Conservation (phyloP, 2,888 invertebrate species). For the Diplolepis rosae region DNA sequence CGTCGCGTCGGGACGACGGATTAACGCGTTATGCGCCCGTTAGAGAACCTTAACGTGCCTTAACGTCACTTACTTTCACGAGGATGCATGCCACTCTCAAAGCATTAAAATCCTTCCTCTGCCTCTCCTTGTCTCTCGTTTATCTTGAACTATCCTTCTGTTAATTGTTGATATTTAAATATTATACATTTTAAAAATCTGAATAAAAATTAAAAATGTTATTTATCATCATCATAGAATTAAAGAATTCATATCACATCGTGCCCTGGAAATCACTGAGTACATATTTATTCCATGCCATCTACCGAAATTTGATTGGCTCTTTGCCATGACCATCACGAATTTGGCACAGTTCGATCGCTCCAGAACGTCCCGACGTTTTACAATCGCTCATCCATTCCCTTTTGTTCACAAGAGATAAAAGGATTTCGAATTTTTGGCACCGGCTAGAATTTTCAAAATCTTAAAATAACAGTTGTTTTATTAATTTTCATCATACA, state of each 20-base stretch:
- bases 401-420: constrained; percentile 33
- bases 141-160: too few species aligned
- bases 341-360: constrained; percentile 32
- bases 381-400: constrained; percentile 38
- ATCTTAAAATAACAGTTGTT: too few species aligned
- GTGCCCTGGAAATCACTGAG: constrained; percentile 14
- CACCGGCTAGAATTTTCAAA: background rate
- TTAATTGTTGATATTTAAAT: background rate
- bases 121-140: background rate
- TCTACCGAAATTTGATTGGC: constrained; percentile 62
- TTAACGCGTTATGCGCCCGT: constrained; percentile 53
- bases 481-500: too few species aligned
- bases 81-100: constrained; percentile 16
- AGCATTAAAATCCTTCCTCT: background rate
- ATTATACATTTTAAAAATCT: background rate
- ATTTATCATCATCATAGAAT: background rate
- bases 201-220: background rate
- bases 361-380: constrained; percentile 42
- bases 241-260: constrained; percentile 7
- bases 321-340: constrained; percentile 58
- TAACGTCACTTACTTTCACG: constrained; percentile 42
- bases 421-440: constrained; percentile 19
- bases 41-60: constrained; percentile 50
- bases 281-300: constrained; percentile 55
- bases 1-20: constrained; percentile 52